Evolutionary conservation across 2,888 invertebrate genomes (phyloP).

Genomic region (Cataglyphis cursor): DNA sequence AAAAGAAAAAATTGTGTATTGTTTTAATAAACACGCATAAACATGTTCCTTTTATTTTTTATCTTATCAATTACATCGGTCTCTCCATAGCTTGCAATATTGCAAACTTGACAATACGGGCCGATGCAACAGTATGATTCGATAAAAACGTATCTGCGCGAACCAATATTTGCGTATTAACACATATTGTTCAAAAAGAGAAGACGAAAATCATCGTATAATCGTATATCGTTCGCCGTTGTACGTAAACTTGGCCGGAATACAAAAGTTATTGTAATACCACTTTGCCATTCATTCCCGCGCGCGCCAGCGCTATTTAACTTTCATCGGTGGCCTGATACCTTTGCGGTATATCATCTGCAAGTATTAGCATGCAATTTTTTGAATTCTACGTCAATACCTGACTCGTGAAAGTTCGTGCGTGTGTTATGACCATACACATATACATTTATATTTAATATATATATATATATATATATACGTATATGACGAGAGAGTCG

Average conservation of each 20-base stretch:
- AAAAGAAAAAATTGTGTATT: background rate
- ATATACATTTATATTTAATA: background rate
- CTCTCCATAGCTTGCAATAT: background rate
- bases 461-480: too few species aligned
- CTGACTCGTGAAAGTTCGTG: conserved; percentile 21
- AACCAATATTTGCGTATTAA: conserved; percentile 2
- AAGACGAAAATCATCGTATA: background rate
- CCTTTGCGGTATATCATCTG: conserved; percentile 59
- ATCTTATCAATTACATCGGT: background rate
- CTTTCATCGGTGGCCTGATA: conserved; percentile 58
- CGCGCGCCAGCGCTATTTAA: conserved; percentile 44
- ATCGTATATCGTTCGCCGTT: conserved; percentile 8
- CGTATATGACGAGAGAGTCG: background rate
- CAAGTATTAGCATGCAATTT: conserved; percentile 58
- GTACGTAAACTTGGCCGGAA: conserved; percentile 21
- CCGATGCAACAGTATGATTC: background rate
- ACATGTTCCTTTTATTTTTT: background rate
- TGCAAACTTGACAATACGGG: background rate
- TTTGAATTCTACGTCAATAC: conserved; percentile 47
- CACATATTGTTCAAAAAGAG: background rate
- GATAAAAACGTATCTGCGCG: background rate
- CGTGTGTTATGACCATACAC: background rate
- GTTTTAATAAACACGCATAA: background rate
- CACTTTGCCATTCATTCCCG: conserved; percentile 51
- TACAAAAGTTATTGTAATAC: conserved; percentile 50